phyloP scores from a whole-genome alignment of 2,888 invertebrate genomes.

The Acleris literana region DNA sequence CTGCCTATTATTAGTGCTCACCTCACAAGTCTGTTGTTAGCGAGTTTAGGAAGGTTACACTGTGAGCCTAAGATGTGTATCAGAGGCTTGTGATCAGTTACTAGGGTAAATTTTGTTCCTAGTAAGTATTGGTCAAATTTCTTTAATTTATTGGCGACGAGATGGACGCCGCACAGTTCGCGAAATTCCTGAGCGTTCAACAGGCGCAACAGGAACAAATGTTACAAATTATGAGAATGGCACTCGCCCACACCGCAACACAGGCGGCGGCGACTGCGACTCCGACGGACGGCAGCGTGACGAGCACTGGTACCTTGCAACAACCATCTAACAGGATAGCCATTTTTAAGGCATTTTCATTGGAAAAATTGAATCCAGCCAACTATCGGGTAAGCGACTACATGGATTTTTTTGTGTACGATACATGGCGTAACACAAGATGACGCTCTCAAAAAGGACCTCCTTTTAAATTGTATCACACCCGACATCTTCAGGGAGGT shows the following conservation, averaged over 20 bases:
- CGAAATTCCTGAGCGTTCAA: background rate
- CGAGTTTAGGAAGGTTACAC: conserved; percentile 30
- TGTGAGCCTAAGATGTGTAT: conserved; percentile 29
- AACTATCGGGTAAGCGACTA: no score
- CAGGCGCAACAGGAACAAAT: conserved; percentile 7
- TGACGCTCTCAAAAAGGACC: no score
- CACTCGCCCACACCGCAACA: background rate
- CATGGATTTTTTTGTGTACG: no score
- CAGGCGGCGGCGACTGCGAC: no score
- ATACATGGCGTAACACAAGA: no score
- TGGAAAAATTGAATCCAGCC: no score
- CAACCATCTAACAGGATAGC: no score
- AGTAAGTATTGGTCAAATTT: conserved; percentile 34
- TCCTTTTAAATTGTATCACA: no score
- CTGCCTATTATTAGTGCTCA: conserved; percentile 19
- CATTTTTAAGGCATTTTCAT: no score
- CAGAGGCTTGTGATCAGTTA: conserved; percentile 32
- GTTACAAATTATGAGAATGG: background rate
- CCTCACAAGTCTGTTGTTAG: conserved; percentile 28
- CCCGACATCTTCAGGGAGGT: no score
- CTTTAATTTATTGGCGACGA: conserved; percentile 10
- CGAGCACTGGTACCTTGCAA: no score
- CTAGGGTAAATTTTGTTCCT: conserved; percentile 20
- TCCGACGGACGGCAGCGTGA: no score
- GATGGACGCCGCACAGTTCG: background rate